Conservation (phyloP, 2,888 invertebrate species). For the Drosophila imparisetae region DNA sequence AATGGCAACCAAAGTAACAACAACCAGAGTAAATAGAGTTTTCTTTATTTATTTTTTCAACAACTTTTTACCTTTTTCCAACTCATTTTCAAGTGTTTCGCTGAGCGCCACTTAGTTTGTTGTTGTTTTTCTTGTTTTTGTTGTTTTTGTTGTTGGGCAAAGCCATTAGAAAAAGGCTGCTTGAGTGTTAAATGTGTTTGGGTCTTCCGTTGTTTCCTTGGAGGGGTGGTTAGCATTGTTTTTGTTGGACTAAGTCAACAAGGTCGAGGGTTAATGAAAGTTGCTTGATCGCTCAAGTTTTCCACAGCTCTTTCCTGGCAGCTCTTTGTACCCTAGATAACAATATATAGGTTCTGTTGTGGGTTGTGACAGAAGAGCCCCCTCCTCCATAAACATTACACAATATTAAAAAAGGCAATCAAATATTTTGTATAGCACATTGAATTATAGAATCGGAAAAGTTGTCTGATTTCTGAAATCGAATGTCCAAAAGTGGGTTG, state of each 20-base stretch:
- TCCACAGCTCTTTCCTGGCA: neutral
- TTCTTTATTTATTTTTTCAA: constrained; percentile 74
- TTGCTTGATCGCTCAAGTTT: constrained; percentile 30
- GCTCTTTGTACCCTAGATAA: neutral
- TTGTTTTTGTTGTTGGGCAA: constrained; percentile 36
- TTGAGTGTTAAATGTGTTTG: constrained; percentile 55
- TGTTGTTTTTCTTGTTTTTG: constrained; percentile 14
- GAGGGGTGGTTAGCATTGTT: constrained; percentile 57
- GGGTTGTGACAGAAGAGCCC: neutral
- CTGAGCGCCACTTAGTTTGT: constrained; percentile 67
- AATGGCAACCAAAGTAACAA: constrained; percentile 42
- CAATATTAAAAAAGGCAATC: neutral
- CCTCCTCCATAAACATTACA: neutral
- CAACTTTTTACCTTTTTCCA: constrained; percentile 74
- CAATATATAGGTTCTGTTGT: constrained; percentile 1
- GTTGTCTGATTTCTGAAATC: neutral
- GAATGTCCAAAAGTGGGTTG: neutral
- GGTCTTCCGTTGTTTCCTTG: constrained; percentile 20
- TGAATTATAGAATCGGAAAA: neutral
- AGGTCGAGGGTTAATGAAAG: constrained; percentile 75
- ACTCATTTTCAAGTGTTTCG: constrained; percentile 73
- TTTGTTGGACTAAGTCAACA: constrained; percentile 76
- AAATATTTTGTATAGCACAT: neutral
- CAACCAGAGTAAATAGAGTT: constrained; percentile 50
- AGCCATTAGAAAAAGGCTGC: constrained; percentile 73